These are phyloP conservation scores for Ataeniobius toweri DNA, from an alignment of 2,797 vertebrate species.

Conservation along the genomic window DNA sequence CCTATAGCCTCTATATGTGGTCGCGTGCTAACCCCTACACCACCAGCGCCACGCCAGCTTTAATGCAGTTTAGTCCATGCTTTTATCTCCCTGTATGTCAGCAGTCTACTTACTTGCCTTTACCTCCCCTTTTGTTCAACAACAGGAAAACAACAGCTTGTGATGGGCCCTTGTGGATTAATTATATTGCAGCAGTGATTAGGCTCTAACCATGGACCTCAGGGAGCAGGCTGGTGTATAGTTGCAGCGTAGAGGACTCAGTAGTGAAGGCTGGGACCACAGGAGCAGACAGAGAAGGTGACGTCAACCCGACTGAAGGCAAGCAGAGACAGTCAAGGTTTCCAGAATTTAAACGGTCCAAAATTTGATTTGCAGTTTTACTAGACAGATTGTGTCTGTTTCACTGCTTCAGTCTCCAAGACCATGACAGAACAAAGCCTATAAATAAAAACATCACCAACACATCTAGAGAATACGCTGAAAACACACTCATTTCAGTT, in stretches of 20 bases:
- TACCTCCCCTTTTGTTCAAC: slow-evolving; percentile 55
- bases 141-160: slow-evolving; percentile 78
- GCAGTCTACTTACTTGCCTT: slow-evolving; percentile 20
- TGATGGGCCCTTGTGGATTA: slow-evolving; percentile 71
- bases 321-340: slow-evolving; percentile 14
- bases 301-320: slow-evolving; percentile 47
- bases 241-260: slow-evolving; percentile 57
- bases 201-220: slow-evolving; percentile 59
- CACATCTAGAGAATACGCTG: slow-evolving; percentile 18
- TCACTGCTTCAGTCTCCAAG: slow-evolving; percentile 24
- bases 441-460: slow-evolving; percentile 29
- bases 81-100: slow-evolving; percentile 34
- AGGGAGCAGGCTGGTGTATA: slow-evolving; percentile 53
- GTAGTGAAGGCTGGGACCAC: slow-evolving; percentile 52
- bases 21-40: too few species aligned
- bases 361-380: slow-evolving; percentile 51
- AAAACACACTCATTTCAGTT: slow-evolving; percentile 8
- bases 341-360: slow-evolving; percentile 29
- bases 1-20: too few species aligned
- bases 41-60: neutral
- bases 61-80: slow-evolving; percentile 17
- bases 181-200: slow-evolving; percentile 73
- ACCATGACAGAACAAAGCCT: slow-evolving; percentile 4
- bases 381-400: slow-evolving; percentile 40
- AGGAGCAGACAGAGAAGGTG: slow-evolving; percentile 30